Evolutionary conservation across 2,113 vertebrate species (phyloP).

Genomic region (Rhombomys opimus): DNA sequence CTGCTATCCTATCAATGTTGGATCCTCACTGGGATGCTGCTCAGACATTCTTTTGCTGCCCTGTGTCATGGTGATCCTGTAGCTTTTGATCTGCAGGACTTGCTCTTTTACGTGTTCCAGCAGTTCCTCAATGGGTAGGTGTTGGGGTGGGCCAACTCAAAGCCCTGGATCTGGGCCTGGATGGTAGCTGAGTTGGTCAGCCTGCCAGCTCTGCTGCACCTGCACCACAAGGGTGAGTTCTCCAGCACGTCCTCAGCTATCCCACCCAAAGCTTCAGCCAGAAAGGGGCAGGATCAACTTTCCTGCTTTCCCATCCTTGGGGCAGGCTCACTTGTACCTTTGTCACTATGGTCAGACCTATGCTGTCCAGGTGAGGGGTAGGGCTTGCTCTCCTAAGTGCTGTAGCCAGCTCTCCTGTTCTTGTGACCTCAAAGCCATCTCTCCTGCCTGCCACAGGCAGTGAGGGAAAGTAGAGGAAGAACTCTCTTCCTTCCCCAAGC

Average conservation of each 20-base stretch:
- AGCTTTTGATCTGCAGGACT: background rate
- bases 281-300: background rate
- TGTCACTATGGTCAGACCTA: too few species aligned
- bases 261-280: background rate
- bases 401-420: too few species aligned
- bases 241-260: background rate
- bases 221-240: background rate
- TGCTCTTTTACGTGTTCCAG: background rate
- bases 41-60: background rate
- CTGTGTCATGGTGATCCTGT: background rate
- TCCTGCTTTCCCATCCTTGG: background rate
- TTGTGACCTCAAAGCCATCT: background rate
- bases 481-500: background rate
- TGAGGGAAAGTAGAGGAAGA: background rate
- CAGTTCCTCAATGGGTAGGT: background rate
- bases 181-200: background rate
- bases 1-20: too few species aligned
- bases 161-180: background rate
- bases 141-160: background rate
- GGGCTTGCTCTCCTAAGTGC: too few species aligned
- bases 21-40: too few species aligned
- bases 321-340: too few species aligned
- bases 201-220: background rate
- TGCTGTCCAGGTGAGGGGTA: too few species aligned
- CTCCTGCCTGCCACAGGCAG: background rate